Percentiles rank a stretch among this genome's conserved stretches.
Conservation (phyloP, 2,888 invertebrate species). For the Pristionchus entomophagus region DNA sequence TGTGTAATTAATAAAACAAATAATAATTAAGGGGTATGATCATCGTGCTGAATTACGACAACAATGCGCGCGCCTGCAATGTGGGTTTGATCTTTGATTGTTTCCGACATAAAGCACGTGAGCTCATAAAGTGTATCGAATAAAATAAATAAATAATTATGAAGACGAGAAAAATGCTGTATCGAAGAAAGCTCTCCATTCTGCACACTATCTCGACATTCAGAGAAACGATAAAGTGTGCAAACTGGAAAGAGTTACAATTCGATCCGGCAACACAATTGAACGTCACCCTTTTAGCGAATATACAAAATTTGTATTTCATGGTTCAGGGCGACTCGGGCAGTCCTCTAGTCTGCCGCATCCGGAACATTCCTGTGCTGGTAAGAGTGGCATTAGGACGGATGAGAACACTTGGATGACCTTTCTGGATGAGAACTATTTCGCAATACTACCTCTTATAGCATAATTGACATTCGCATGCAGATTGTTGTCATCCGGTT, state of each 20-base stretch:
- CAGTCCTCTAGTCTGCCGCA: constrained; percentile 35
- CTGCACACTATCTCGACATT: too few species aligned
- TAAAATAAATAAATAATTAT: too few species aligned
- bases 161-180: too few species aligned
- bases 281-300: too few species aligned
- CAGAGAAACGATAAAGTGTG: too few species aligned
- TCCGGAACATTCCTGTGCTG: constrained; percentile 12
- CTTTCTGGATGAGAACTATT: too few species aligned
- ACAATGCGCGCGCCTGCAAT: constrained; percentile 41
- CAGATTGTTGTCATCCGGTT: neutral
- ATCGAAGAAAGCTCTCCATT: too few species aligned
- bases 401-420: neutral
- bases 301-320: neutral
- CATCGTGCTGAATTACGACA: neutral
- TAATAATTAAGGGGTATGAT: constrained; percentile 37
- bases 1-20: too few species aligned
- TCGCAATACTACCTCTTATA: too few species aligned
- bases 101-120: neutral
- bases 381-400: neutral
- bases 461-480: too few species aligned
- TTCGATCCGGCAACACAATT: too few species aligned
- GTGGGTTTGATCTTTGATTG: neutral
- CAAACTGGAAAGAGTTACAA: too few species aligned
- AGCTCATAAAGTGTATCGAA: neutral
- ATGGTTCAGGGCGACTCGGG: constrained; percentile 44